Conservation (phyloP, 2,113 vertebrate genomes). For the Chinchilla lanigera region DNA sequence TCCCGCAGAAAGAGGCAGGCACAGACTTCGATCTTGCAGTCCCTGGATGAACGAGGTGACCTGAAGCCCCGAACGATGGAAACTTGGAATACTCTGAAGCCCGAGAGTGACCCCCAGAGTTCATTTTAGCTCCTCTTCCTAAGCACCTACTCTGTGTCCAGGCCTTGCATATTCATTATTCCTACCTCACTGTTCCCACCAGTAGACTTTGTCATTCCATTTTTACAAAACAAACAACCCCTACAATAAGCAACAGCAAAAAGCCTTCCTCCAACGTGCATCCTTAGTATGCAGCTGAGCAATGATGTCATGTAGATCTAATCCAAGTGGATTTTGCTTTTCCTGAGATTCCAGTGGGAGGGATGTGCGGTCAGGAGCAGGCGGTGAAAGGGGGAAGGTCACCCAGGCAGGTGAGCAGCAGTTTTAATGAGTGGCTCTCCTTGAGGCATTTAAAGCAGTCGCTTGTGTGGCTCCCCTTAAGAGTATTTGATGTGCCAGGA, state of each 20-base stretch:
- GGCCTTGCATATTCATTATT: neutral
- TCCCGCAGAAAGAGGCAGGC: neutral
- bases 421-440: neutral
- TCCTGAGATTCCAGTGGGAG: no score
- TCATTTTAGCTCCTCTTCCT: neutral
- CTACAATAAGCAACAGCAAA: neutral
- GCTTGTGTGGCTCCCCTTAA: neutral
- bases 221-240: neutral
- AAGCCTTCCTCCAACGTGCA: neutral
- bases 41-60: fast-evolving
- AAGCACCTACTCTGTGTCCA: neutral
- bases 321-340: neutral
- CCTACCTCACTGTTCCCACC: neutral
- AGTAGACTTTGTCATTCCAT: neutral
- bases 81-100: neutral
- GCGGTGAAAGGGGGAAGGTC: neutral
- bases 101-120: neutral
- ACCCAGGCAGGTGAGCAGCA: neutral
- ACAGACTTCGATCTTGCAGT: neutral
- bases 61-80: neutral
- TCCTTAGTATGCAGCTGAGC: neutral
- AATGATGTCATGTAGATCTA: fast-evolving
- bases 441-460: neutral
- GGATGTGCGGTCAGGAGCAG: neutral
- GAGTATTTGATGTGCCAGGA: neutral